Base-by-base conservation (phyloP, 2,888 invertebrate species). In the Callinectes sapidus region DNA sequence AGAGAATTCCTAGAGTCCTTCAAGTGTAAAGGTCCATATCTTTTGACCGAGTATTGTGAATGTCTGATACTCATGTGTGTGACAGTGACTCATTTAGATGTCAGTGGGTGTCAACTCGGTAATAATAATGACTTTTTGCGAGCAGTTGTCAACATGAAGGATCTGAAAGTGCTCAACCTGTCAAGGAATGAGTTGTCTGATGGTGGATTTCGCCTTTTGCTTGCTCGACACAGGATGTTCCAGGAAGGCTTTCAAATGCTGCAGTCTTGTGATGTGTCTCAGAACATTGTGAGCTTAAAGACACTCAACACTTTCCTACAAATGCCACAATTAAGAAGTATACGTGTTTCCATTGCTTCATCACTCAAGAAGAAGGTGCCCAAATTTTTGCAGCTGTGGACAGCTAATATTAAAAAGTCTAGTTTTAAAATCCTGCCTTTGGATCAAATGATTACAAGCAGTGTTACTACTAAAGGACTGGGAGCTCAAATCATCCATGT, bases 131-230 rank as follows among this genome's bases (percentile, higher is more conserved):
- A 91, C 3, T 89, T 93, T 28, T 71, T 94, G 71, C 35, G 39
- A 77, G 66, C 28, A 39, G n/a, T 94, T 32, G 89, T 90, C 16
- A 32, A 91, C 35, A 92, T 94, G 81, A 48, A 85, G 18, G 77
- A 92, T n/a, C 66, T 94, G n/a, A n/a, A 89, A 61, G 86, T 92
- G 42, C 91, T 94, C 18, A 93, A 92, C 66, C 18, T 94, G 1
- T 55, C 92, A 2, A n/a, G 39, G 10, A 94, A 94, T 71, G 87
- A 91, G 5, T 48, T 94, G 14, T 90, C 93, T 13, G 92, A 92
- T 13, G 90, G 91, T n/a, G 93, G 93, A 13, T 92, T 94, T 35
- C 88, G 94, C 10, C n/a, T 91, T 18, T 86, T 94, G n/a, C 42
- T 91, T 18, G 87, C 90, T n/a, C 90, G 92, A 1, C 48, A 90